Percentiles rank a stretch among this genome's conserved stretches.
These are phyloP conservation scores for Synergus itoensis DNA, from an alignment of 2,888 invertebrate species.

Conservation along the genomic window DNA sequence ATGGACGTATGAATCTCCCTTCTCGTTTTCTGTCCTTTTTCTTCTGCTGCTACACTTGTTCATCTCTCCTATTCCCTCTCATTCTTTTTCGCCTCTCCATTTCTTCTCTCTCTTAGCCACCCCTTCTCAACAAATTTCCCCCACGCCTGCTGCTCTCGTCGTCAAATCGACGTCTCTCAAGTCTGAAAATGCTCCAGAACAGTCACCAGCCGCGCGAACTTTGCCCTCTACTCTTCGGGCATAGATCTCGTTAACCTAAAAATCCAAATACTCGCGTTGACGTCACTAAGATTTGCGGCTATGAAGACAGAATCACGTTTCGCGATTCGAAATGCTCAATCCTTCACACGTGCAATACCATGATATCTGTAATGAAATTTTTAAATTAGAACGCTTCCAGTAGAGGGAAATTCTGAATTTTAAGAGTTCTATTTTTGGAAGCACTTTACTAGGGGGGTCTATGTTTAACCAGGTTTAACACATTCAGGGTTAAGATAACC, in stretches of 20 bases:
- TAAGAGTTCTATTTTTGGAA: no score
- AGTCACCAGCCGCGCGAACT: slow-evolving; percentile 26
- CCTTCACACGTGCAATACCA: not conserved
- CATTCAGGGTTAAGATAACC: no score
- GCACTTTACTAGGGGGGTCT: no score
- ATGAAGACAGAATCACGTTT: not conserved
- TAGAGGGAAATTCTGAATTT: no score
- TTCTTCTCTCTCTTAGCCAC: slow-evolving; percentile 47
- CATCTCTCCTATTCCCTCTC: slow-evolving; percentile 42
- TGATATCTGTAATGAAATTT: not conserved
- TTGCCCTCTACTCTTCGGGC: slow-evolving; percentile 12
- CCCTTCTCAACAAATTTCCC: slow-evolving; percentile 49
- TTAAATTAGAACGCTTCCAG: no score
- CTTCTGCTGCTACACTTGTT: not conserved
- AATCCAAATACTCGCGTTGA: slow-evolving; percentile 58
- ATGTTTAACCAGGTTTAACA: no score
- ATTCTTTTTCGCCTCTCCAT: slow-evolving; percentile 47
- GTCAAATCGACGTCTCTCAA: slow-evolving; percentile 32
- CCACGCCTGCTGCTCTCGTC: slow-evolving; percentile 47
- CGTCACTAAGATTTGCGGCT: slow-evolving; percentile 60
- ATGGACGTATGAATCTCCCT: not conserved
- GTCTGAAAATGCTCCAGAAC: slow-evolving; percentile 15
- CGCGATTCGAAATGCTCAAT: not conserved
- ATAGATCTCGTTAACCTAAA: slow-evolving; percentile 53
- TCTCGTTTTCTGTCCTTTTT: not conserved